Evolutionary conservation across 2,797 vertebrate genomes (phyloP).

Genomic region (Natrix natrix): DNA sequence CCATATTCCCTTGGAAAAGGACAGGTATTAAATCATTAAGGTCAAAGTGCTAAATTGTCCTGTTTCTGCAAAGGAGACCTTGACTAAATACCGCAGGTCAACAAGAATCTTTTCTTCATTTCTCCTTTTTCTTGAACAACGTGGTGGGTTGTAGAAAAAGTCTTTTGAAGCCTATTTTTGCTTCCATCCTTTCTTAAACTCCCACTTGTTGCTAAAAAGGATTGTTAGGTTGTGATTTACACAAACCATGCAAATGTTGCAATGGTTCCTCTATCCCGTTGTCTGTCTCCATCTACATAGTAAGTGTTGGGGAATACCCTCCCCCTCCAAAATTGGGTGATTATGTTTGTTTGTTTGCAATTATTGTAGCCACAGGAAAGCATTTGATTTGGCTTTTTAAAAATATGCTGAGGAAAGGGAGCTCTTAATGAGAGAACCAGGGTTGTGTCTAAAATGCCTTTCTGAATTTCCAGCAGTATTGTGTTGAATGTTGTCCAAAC

Average conservation of each 20-base stretch:
- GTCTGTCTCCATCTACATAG: background rate
- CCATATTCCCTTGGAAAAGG: background rate
- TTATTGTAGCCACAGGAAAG: background rate
- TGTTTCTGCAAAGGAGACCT: background rate
- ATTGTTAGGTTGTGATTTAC: background rate
- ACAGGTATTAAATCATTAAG: background rate
- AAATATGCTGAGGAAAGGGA: background rate
- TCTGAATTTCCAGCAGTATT: background rate
- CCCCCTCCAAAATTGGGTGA: background rate
- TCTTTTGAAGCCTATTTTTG: background rate
- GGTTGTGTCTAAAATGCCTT: background rate
- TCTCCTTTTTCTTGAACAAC: background rate
- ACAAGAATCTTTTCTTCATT: too few species aligned
- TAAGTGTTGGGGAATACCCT: background rate
- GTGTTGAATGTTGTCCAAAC: background rate
- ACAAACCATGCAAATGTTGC: background rate
- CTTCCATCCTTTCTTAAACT: background rate
- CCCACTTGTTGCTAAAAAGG: background rate
- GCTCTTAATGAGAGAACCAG: background rate
- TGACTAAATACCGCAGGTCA: background rate
- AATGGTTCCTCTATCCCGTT: background rate
- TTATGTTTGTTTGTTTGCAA: background rate
- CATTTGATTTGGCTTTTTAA: background rate
- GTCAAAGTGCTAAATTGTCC: background rate
- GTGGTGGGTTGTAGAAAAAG: too few species aligned